These are phyloP conservation scores for Prietella phreatophila DNA, from an alignment of 2,113 vertebrate genomes.

Conservation along the genomic window DNA sequence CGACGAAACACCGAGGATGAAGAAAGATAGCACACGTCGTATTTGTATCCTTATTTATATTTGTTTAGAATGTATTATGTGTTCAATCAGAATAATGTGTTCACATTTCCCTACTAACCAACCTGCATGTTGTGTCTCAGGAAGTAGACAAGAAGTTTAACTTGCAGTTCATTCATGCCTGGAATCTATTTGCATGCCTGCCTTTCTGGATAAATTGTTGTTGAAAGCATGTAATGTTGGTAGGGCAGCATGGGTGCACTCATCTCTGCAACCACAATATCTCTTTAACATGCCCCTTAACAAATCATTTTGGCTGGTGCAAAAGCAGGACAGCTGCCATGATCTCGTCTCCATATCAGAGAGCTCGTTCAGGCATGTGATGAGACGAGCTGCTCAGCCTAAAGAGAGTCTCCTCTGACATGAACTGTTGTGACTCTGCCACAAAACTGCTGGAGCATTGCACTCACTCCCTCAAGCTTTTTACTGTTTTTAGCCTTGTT, in stretches of 20 bases:
- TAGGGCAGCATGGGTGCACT: constrained; percentile 10
- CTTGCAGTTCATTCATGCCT: background rate
- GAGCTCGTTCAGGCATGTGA: constrained; percentile 30
- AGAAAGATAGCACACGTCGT: background rate
- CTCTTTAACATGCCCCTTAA: constrained; percentile 10
- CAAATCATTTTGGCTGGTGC: constrained; percentile 28
- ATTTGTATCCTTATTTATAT: background rate
- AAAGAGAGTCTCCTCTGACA: constrained; percentile 35
- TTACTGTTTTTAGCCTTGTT: constrained; percentile 39
- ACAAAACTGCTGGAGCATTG: constrained; percentile 35
- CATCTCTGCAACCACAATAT: background rate
- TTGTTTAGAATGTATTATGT: background rate
- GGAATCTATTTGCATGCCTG: background rate
- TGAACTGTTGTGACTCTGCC: constrained; percentile 37
- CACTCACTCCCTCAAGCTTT: constrained; percentile 31
- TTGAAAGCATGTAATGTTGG: background rate
- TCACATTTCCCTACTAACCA: background rate
- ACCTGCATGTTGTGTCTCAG: background rate
- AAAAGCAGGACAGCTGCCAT: constrained; percentile 24
- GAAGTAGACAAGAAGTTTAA: background rate
- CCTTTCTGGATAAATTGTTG: background rate
- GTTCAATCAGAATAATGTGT: background rate
- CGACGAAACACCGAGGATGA: no score
- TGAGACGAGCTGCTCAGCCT: constrained; percentile 22
- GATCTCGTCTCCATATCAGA: constrained; percentile 25